Evolutionary conservation across 2,797 vertebrate genomes (phyloP).

Genomic region (Clarias platycephalus): DNA sequence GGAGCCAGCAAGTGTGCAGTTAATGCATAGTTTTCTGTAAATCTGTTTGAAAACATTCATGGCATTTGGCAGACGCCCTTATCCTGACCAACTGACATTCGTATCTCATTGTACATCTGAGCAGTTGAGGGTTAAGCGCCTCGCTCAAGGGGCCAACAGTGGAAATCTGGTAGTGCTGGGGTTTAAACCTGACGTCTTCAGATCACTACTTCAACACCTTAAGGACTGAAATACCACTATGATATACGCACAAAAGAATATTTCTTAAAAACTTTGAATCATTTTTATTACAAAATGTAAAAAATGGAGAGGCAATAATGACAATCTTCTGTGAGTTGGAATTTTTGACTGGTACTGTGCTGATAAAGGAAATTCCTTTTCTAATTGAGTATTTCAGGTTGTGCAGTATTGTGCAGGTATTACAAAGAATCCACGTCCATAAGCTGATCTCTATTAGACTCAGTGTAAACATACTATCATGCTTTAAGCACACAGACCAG

Average conservation of each 20-base stretch:
- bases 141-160: too few relatives aligned
- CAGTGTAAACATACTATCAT: constrained; percentile 1
- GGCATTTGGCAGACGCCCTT: too few relatives aligned
- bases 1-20: not conserved
- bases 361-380: not conserved
- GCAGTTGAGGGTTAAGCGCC: too few relatives aligned
- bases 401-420: not conserved
- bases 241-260: not conserved
- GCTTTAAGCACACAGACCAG: not conserved
- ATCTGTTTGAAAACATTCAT: not conserved
- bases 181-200: too few relatives aligned
- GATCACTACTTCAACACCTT: too few relatives aligned
- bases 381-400: not conserved
- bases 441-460: not conserved
- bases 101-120: too few relatives aligned
- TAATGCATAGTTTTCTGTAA: not conserved
- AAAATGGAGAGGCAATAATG: not conserved
- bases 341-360: not conserved
- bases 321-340: not conserved
- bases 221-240: not conserved
- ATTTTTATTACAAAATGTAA: not conserved
- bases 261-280: not conserved
- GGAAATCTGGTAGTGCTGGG: too few relatives aligned
- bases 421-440: not conserved
- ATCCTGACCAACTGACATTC: too few relatives aligned